Percentiles rank a stretch among this genome's conserved stretches.
phyloP scores from a whole-genome alignment of 2,113 vertebrate genomes.

The Phalacrocorax brasilianus region DNA sequence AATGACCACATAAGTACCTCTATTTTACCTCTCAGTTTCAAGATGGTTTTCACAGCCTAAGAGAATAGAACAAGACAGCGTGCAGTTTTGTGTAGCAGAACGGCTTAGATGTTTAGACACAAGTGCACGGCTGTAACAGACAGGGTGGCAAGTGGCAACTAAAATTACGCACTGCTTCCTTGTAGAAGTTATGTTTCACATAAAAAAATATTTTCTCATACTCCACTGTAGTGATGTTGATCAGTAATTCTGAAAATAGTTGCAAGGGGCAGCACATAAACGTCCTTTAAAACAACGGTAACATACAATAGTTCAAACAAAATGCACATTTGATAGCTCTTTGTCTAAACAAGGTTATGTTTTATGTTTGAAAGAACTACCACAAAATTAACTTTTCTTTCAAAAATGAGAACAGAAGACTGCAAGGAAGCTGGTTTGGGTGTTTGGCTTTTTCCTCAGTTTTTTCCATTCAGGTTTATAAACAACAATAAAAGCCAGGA shows the following conservation, averaged over 20 bases:
- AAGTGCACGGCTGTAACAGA: not conserved
- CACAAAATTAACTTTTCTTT: not conserved
- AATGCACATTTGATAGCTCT: fast-evolving
- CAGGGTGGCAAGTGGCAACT: not conserved
- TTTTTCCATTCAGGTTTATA: not conserved
- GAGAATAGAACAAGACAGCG: not conserved
- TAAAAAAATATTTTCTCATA: not conserved
- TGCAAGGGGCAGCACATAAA: not conserved
- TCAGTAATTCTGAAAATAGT: not conserved
- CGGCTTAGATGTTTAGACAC: not conserved
- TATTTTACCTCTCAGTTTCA: not conserved
- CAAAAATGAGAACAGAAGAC: not conserved
- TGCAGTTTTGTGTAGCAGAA: not conserved
- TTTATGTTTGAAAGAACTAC: not conserved
- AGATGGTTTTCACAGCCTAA: not conserved
- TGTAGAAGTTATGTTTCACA: not conserved
- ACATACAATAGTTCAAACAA: not conserved
- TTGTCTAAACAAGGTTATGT: not conserved
- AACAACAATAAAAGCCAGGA: not conserved
- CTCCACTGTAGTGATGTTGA: not conserved
- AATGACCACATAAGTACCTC: not conserved
- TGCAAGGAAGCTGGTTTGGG: not conserved
- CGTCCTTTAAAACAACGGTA: not conserved
- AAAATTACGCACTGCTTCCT: not conserved
- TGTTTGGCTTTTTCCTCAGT: not conserved